Conservation (phyloP, 2,797 vertebrate genomes). For the Onychomys torridus region DNA sequence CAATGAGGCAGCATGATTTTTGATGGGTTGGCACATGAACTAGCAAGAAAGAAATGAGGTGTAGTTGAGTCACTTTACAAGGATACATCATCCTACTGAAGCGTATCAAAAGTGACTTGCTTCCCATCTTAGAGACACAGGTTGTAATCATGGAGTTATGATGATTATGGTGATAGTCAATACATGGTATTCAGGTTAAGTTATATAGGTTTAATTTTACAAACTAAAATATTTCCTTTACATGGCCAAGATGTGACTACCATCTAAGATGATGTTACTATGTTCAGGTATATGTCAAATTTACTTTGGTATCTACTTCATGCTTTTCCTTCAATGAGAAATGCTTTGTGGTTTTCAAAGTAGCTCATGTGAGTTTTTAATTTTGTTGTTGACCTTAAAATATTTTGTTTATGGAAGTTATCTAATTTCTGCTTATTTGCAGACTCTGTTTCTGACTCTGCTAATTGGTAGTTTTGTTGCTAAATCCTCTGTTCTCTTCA, state of each 20-base stretch:
- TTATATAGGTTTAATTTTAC: neutral
- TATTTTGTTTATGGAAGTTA: neutral
- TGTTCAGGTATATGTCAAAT: neutral
- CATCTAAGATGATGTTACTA: neutral
- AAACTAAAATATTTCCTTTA: neutral
- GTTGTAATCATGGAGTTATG: neutral
- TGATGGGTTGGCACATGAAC: neutral
- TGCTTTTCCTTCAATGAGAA: neutral
- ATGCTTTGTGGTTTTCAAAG: neutral
- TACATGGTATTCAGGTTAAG: neutral
- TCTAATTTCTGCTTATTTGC: neutral
- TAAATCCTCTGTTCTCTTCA: slow-evolving; percentile 7
- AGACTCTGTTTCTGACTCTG: neutral
- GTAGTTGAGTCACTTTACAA: neutral
- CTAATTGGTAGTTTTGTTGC: neutral
- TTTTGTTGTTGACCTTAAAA: neutral
- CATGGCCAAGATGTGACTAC: neutral
- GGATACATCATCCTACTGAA: neutral
- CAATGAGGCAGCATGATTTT: neutral
- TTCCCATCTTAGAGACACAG: neutral
- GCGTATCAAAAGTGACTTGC: neutral
- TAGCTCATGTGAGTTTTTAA: neutral
- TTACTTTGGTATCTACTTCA: neutral
- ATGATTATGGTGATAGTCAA: neutral
- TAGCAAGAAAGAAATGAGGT: neutral